Conservation (phyloP, 1,140 invertebrate species). For the Cheumatopsyche charites region DNA sequence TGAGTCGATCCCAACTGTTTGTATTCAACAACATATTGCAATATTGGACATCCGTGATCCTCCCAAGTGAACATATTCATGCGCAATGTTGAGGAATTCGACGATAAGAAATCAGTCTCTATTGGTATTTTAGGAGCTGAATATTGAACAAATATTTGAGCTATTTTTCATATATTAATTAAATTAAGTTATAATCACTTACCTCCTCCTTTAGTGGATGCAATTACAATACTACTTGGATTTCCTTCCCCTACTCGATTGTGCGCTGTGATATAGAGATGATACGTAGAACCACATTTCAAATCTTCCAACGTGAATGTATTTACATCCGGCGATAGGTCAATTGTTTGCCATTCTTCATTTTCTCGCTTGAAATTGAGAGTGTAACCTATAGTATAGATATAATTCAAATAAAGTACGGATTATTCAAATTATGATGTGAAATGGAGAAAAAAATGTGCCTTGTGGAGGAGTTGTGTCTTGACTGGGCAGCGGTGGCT, state of each 20-base stretch:
- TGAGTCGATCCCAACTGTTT: constrained; percentile 55
- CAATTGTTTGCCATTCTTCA: constrained; percentile 67
- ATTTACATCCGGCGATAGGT: constrained; percentile 68
- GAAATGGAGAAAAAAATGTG: constrained; percentile 12
- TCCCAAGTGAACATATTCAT: constrained; percentile 77
- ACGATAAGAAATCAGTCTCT: constrained; percentile 64
- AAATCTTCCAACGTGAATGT: constrained; percentile 72
- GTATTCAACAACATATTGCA: constrained; percentile 81
- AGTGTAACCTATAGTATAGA: constrained; percentile 62
- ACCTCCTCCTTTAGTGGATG: constrained; percentile 71
- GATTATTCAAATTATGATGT: neutral
- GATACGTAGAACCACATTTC: constrained; percentile 74
- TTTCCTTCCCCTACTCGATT: constrained; percentile 73
- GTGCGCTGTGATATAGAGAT: constrained; percentile 71
- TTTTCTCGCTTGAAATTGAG: constrained; percentile 68
- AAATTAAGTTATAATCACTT: constrained; percentile 22
- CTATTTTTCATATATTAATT: neutral
- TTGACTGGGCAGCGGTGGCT: neutral
- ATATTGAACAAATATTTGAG: neutral
- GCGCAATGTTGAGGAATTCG: constrained; percentile 65
- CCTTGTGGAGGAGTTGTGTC: constrained; percentile 41
- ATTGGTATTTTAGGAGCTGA: constrained; percentile 55
- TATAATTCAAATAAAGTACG: neutral
- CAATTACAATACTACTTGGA: constrained; percentile 68
- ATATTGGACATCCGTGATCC: constrained; percentile 79